phyloP scores from a whole-genome alignment of 2,113 vertebrate genomes.

The Ptychochromis oligacanthus region DNA sequence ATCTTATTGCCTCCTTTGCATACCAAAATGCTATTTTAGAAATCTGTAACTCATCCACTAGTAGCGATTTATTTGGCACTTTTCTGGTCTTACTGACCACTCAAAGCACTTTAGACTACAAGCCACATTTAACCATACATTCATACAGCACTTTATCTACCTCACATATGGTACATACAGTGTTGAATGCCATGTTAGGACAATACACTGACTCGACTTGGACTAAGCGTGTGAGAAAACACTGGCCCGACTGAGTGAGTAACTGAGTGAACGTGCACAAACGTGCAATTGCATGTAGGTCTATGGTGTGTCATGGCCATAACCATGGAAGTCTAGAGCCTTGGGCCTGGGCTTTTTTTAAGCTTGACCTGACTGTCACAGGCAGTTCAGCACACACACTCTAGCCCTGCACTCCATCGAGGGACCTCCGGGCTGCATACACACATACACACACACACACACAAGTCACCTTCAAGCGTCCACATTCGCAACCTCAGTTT shows the following conservation, averaged over 20 bases:
- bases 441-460: constrained; percentile 33
- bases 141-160: not conserved
- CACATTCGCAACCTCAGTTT: constrained; percentile 33
- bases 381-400: constrained; percentile 16
- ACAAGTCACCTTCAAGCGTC: constrained; percentile 69
- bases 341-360: constrained; percentile 54
- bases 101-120: not conserved
- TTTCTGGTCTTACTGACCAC: fast-evolving
- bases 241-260: not conserved
- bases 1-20: not conserved
- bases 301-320: constrained; percentile 49
- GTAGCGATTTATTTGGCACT: not conserved
- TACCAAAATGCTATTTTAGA: not conserved
- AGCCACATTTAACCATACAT: not conserved
- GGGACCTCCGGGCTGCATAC: constrained; percentile 51
- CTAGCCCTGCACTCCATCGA: constrained; percentile 16
- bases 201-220: not conserved
- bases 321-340: constrained; percentile 45
- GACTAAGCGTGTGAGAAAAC: not conserved
- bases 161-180: not conserved
- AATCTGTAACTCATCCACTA: too few species aligned
- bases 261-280: not conserved
- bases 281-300: constrained; percentile 17
- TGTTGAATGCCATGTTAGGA: not conserved
- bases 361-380: constrained; percentile 57